Percentiles rank a stretch among this genome's conserved stretches.
Conservation (phyloP, 2,797 vertebrate species). For the Champsocephalus gunnari region DNA sequence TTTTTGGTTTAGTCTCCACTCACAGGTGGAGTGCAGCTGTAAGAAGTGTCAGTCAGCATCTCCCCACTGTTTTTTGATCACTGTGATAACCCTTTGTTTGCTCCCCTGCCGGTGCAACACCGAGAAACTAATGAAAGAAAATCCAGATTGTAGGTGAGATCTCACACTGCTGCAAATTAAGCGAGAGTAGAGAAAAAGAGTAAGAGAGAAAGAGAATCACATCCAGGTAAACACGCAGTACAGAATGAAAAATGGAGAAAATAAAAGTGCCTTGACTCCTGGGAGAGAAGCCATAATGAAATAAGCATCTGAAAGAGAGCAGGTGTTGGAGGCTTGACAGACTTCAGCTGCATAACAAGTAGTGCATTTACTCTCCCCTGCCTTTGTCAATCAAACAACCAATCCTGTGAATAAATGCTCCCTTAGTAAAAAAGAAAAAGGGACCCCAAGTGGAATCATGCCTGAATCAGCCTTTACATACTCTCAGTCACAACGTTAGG, state of each 20-base stretch:
- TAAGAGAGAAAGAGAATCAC: constrained; percentile 27
- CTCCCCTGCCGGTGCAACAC: constrained; percentile 33
- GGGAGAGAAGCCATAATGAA: constrained; percentile 77
- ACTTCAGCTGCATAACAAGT: constrained; percentile 85
- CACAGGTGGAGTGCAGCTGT: constrained; percentile 45
- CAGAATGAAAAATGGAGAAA: constrained; percentile 38
- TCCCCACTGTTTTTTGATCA: constrained; percentile 33
- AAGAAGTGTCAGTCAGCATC: constrained; percentile 31
- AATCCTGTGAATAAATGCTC: constrained; percentile 74
- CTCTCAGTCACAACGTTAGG: constrained; percentile 34
- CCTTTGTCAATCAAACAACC: constrained; percentile 82
- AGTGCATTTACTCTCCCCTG: constrained; percentile 75
- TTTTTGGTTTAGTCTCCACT: constrained; percentile 55
- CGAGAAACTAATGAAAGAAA: constrained; percentile 65
- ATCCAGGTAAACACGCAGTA: constrained; percentile 68
- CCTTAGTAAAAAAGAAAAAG: constrained; percentile 42
- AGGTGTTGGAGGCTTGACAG: constrained; percentile 83
- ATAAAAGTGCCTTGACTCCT: constrained; percentile 57
- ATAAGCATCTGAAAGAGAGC: constrained; percentile 82
- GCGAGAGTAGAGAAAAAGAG: constrained; percentile 12
- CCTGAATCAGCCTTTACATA: constrained; percentile 53
- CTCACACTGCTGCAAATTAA: constrained; percentile 55
- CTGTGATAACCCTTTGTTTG: constrained; percentile 67
- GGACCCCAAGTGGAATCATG: constrained; percentile 60
- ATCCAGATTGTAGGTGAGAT: constrained; percentile 60